Percentiles rank a stretch among this genome's conserved stretches.
phyloP scores from a whole-genome alignment of 92 coral and sea anemone genomes.

The Blastomussa wellsi region DNA sequence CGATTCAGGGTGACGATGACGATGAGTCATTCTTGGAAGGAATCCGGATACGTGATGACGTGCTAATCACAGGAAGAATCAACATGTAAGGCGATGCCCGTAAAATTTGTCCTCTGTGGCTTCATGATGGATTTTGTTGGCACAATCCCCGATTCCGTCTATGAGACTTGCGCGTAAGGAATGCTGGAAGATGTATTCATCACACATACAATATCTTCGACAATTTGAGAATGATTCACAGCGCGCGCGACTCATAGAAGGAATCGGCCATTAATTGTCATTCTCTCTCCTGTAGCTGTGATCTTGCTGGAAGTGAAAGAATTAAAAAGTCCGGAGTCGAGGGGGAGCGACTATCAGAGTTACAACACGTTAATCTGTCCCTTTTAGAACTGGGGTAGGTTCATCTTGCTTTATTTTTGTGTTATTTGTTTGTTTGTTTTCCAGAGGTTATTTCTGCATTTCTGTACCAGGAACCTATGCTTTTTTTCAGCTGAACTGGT shows the following conservation, averaged over 20 bases:
- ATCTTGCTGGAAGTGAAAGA: constrained; percentile 98
- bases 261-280: too few relatives aligned
- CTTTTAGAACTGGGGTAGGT: constrained; percentile 94
- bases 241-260: too few relatives aligned
- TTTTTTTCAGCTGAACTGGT: too few relatives aligned
- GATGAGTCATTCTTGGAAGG: constrained; percentile 81
- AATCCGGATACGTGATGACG: constrained; percentile 88
- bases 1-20: constrained; percentile 39
- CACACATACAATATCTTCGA: too few relatives aligned
- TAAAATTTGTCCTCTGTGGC: too few relatives aligned
- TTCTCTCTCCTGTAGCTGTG: constrained; percentile 70
- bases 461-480: background rate
- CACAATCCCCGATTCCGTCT: too few relatives aligned
- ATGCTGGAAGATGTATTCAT: too few relatives aligned
- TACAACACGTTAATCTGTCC: constrained; percentile 92
- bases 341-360: constrained; percentile 87
- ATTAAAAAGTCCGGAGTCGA: constrained; percentile 88
- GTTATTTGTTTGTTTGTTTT: background rate
- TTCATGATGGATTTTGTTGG: too few relatives aligned
- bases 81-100: constrained; percentile 69
- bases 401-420: background rate
- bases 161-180: too few relatives aligned
- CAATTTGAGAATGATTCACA: too few relatives aligned
- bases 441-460: background rate
- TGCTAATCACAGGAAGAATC: constrained; percentile 84